Conservation (phyloP, 2,113 vertebrate species). For the Pterocles gutturalis region DNA sequence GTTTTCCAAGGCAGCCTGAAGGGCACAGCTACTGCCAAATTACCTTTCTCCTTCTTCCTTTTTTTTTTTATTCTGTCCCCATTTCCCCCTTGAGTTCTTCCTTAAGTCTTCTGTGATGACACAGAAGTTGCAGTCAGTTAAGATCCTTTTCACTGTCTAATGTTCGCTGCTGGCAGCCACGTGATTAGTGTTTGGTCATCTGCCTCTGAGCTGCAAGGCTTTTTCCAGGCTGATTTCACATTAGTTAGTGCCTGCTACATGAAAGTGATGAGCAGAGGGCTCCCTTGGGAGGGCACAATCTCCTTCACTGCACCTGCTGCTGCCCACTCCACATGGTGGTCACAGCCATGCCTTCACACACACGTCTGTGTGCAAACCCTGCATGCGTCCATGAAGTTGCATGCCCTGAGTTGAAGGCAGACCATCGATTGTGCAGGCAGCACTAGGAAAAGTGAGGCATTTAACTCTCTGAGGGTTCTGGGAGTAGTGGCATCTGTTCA, state of each 20-base stretch:
- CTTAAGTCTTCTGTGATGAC: not conserved
- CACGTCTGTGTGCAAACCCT: rapidly evolving
- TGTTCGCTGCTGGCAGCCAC: not conserved
- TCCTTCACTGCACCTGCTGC: not conserved
- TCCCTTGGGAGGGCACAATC: not conserved
- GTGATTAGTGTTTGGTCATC: not conserved
- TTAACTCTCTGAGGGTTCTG: not conserved
- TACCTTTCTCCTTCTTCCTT: not conserved
- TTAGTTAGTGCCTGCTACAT: not conserved
- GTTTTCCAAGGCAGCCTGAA: not conserved
- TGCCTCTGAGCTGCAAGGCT: not conserved
- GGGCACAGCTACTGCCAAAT: not conserved
- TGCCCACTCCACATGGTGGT: rapidly evolving
- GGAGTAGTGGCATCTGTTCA: not conserved
- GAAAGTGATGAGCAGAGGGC: not conserved
- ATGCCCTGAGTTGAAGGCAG: not conserved
- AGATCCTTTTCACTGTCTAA: not conserved
- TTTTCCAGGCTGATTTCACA: not conserved
- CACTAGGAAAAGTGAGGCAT: not conserved
- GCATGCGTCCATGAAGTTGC: rapidly evolving
- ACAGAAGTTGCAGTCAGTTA: not conserved
- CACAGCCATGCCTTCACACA: rapidly evolving
- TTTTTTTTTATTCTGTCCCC: not conserved
- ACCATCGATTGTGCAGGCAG: not conserved
- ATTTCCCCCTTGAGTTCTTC: not conserved